Base-by-base conservation (phyloP, 1,140 invertebrate species). In the Eciton burchellii region DNA sequence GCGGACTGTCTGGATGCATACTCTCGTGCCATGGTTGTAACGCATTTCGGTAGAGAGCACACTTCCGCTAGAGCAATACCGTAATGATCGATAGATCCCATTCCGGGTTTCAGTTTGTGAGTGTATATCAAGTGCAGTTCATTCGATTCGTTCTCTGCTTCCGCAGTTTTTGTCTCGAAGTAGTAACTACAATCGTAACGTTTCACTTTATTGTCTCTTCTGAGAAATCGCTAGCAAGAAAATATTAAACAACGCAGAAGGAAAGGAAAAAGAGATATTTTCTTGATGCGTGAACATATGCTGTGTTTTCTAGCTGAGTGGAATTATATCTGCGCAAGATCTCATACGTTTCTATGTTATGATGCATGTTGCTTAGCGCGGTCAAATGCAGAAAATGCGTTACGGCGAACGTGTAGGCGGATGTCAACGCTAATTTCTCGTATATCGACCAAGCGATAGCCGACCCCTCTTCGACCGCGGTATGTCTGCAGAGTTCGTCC, bases 401-500 rank as follows among this genome's bases (percentile, higher is more conserved):
- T 0, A 97, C 97, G 83, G 97, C 96, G 85, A 98, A 97, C 4
- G 96, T 95, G 89, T 97, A 98, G 0, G 97, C 96, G 82, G 95
- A 94, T 3, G 95, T 95, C 49, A 94, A 91, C 1, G 97, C 88
- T 3, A 99, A 94, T 83, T 96, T 94, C 94, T 98, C 97, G 90
- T 96, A 96, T 73, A 98, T 95, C 0, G 97, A 95, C 96, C 96
- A 98, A 59, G 97, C 97, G 63, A 98, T 95, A 79, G 96, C 95
- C 0, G 96, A 95, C 2, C 98, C 98, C 95, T 98, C 98, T 89
- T 98, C 96, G n/a, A 95, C 93, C 76, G 95, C 95, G 0, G 98
- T 99, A 2, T 96, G 96, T 81, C 94, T 95, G 84, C 98, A 97
- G 11, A 98, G 93, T 94, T 99, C 98, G 93, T 99, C 98, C 79